A percentile compares a stretch with the other conserved stretches of the same genome.
These are phyloP conservation scores for Bubo scandiacus DNA, from an alignment of 2,113 vertebrate genomes.

Conservation along the genomic window DNA sequence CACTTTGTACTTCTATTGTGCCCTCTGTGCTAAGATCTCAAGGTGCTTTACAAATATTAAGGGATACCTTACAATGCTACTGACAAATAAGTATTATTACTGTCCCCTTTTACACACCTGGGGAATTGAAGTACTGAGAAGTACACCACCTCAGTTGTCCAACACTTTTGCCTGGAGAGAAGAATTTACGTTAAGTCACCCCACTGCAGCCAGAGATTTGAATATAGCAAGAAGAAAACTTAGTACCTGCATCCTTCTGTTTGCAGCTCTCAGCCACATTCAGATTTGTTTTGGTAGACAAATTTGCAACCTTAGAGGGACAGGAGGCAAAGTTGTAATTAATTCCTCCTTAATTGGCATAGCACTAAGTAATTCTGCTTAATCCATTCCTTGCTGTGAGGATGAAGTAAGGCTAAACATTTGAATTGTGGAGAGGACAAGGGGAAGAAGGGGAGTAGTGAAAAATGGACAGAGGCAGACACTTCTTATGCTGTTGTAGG, in stretches of 20 bases:
- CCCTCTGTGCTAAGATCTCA: neutral
- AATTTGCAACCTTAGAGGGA: neutral
- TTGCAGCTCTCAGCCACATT: neutral
- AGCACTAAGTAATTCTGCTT: conserved; percentile 52
- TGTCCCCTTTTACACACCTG: neutral
- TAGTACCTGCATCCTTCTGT: neutral
- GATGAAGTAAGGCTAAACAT: conserved; percentile 40
- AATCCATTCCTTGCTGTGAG: conserved; percentile 56
- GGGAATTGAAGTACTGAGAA: neutral
- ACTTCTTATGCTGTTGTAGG: neutral
- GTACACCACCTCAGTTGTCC: neutral
- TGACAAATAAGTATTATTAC: neutral
- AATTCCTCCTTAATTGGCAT: conserved; percentile 44
- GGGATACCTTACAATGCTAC: neutral
- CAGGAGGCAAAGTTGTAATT: conserved; percentile 34
- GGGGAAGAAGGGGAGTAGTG: neutral
- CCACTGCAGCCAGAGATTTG: neutral
- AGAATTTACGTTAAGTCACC: neutral
- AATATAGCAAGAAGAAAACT: neutral
- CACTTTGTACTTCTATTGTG: neutral
- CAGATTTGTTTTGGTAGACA: neutral
- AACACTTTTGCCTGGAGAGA: neutral
- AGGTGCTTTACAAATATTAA: neutral
- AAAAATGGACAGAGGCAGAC: neutral
- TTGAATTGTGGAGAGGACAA: neutral